These are phyloP conservation scores for Acrocera orbiculus DNA, from an alignment of 2,888 invertebrate species.

Conservation along the genomic window DNA sequence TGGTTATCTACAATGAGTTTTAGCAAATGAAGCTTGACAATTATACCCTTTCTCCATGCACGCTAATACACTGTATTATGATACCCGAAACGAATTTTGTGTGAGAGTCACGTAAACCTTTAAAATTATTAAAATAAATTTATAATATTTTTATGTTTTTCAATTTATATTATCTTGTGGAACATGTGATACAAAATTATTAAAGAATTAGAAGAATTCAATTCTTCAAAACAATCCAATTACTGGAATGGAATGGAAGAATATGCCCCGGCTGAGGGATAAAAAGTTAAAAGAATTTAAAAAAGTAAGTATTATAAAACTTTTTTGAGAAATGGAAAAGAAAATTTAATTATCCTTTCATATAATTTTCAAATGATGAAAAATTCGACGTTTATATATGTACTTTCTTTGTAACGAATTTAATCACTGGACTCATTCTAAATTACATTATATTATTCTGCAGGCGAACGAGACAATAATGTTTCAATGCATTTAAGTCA, in stretches of 20 bases:
- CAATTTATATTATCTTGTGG: too few species aligned
- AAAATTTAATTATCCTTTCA: background rate
- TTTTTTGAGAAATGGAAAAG: background rate
- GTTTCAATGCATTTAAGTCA: constrained; percentile 1
- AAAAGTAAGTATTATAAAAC: constrained; percentile 17
- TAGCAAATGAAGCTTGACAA: too few species aligned
- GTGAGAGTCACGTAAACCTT: too few species aligned
- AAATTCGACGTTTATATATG: constrained; percentile 30
- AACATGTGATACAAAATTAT: too few species aligned
- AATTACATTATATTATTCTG: constrained; percentile 21
- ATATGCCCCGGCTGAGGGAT: constrained; percentile 22
- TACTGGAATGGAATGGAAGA: constrained; percentile 40
- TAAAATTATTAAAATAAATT: too few species aligned
- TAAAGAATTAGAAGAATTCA: too few species aligned
- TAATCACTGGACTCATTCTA: constrained; percentile 19
- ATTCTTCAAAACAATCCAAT: constrained; percentile 44
- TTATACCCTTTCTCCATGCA: too few species aligned
- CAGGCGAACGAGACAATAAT: constrained; percentile 29
- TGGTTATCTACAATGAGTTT: too few species aligned
- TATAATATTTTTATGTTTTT: too few species aligned
- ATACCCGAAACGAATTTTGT: too few species aligned
- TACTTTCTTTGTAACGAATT: constrained; percentile 15
- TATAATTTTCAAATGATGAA: constrained; percentile 21
- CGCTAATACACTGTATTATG: too few species aligned
- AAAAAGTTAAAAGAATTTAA: constrained; percentile 34